phyloP scores from a whole-genome alignment of 2,797 vertebrate species.

The Nannoperca australis region DNA sequence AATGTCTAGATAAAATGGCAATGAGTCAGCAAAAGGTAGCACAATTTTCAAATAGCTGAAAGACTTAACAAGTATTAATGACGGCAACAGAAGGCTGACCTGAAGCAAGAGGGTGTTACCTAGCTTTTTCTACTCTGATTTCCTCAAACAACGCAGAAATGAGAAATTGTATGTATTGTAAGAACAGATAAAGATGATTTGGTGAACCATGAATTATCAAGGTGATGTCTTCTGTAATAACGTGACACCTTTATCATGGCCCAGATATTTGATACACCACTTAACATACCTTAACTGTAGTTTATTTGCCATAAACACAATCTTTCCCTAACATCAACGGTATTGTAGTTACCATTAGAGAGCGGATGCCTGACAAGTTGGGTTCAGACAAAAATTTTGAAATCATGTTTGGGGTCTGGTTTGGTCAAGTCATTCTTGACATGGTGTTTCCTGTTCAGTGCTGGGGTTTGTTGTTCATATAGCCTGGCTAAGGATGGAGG shows the following conservation, averaged over 20 bases:
- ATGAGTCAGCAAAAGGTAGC: slow-evolving; percentile 55
- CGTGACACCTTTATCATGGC: slow-evolving; percentile 4
- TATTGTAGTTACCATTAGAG: neutral
- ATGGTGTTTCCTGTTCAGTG: no score
- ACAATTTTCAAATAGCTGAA: slow-evolving; percentile 30
- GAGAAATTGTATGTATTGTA: neutral
- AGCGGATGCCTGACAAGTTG: no score
- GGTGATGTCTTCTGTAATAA: neutral
- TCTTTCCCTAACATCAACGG: neutral
- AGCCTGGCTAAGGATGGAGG: no score
- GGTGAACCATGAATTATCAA: neutral
- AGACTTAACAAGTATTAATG: slow-evolving; percentile 31
- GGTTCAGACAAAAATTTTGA: no score
- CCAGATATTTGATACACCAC: slow-evolving; percentile 5
- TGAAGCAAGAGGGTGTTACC: slow-evolving; percentile 12
- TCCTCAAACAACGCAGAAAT: slow-evolving; percentile 4
- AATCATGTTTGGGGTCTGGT: no score
- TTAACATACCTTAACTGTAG: neutral
- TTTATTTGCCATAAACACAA: neutral
- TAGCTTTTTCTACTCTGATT: neutral
- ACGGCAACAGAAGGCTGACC: slow-evolving; percentile 29
- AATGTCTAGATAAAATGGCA: slow-evolving; percentile 55
- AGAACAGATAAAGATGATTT: neutral
- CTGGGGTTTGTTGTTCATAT: no score
- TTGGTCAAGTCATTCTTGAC: no score